Base-by-base conservation (phyloP, 1,140 invertebrate genomes). In the Anoplophora glabripennis region DNA sequence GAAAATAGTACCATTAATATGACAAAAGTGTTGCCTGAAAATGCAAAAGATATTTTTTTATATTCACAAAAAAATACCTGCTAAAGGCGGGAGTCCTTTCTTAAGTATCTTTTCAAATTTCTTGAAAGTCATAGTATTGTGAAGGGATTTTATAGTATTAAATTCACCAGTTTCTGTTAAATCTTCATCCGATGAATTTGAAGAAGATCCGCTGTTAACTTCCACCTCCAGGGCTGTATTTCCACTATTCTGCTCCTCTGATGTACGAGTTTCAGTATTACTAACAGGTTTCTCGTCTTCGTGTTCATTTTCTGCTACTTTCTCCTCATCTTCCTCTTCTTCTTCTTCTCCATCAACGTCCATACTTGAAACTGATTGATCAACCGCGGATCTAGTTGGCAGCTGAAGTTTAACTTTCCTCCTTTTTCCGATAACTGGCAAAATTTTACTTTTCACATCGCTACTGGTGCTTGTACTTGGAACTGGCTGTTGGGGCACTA, bases 391-490 rank as follows among this genome's bases (percentile, higher is more conserved):
- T 49, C 59, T 54, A 45, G 34, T 35, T 28, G 67, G 62, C 37
- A 66, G 54, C 10, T 66, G 49, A 9, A 68, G 57, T 60, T 67
- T 66, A 35, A 71, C 35, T 61, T 72, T 71, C 45, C 59, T 66
- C 35, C 69, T 53, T 64, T 77, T 76, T 7, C 72, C 71, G 53
- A 71, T 69, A 18, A 75, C 51, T n/a, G 73, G 72, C 12, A 75
- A 61, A 40, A 56, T 55, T 46, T 65, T 61, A 8, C 41, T 53
- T 15, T 47, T 59, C 47, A 38, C 17, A 34, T 37, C 28, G 41
- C 46, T 42, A 35, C 57, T 60, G 44, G 44, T 42, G 35, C 57
- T 60, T 44, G 42, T 55, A 44, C 47, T 46, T 8, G 46, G 15
- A 33, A 34, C 42, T 2, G 46, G 45, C 33, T 65, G 41, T 44